phyloP scores from a whole-genome alignment of 2,888 invertebrate species.

The Hirtodrosophila trivittata region DNA sequence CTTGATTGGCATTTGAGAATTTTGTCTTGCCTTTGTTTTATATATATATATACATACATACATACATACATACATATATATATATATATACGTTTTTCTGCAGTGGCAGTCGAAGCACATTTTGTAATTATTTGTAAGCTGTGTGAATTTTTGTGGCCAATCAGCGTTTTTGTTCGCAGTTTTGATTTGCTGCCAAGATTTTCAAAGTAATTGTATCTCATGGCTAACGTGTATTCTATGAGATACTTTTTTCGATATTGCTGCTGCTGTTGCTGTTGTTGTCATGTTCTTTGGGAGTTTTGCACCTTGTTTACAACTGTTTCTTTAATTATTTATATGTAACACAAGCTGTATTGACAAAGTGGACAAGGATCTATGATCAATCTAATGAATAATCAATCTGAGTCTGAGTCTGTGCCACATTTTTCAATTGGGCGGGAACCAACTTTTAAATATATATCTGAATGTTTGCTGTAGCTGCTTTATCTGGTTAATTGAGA shows the following conservation, averaged over 20 bases:
- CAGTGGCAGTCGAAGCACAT: no score
- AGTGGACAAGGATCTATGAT: slow-evolving; percentile 73
- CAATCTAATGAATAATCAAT: slow-evolving; percentile 61
- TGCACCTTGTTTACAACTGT: slow-evolving; percentile 73
- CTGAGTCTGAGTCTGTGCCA: slow-evolving; percentile 13
- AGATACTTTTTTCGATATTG: slow-evolving; percentile 53
- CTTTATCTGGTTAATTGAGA: no score
- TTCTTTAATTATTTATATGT: slow-evolving; percentile 74
- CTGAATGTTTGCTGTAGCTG: slow-evolving; percentile 2
- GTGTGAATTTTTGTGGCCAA: slow-evolving; percentile 80
- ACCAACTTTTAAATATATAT: slow-evolving; percentile 7
- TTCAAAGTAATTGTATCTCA: slow-evolving; percentile 74
- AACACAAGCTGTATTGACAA: slow-evolving; percentile 67
- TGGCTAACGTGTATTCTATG: slow-evolving; percentile 78
- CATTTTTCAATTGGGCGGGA: slow-evolving; percentile 43
- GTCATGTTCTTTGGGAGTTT: slow-evolving; percentile 63
- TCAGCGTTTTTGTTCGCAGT: slow-evolving; percentile 79
- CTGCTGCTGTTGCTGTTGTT: slow-evolving; percentile 33
- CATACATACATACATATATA: neutral
- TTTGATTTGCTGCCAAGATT: slow-evolving; percentile 76
- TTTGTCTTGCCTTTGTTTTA: slow-evolving; percentile 14
- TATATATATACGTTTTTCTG: slow-evolving; percentile 13
- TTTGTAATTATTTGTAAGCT: slow-evolving; percentile 75
- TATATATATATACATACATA: neutral
- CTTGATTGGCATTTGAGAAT: slow-evolving; percentile 55